These are phyloP conservation scores for Brachystomella parvula DNA, from an alignment of 1,140 invertebrate species.

Conservation along the genomic window DNA sequence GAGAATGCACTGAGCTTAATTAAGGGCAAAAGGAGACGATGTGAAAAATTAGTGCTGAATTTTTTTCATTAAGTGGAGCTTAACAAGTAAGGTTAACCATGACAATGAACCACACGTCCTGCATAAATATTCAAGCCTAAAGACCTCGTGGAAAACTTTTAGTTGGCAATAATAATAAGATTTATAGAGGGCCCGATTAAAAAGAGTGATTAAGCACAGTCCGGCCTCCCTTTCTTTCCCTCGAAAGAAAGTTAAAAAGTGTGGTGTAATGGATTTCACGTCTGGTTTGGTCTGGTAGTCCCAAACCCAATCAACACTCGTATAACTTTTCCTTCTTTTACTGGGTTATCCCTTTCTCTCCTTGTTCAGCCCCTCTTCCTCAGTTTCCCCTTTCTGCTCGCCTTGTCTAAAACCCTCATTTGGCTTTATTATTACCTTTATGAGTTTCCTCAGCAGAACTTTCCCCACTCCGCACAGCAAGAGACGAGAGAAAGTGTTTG, in stretches of 20 bases:
- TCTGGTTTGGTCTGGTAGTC: constrained; percentile 18
- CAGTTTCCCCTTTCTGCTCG: too few relatives aligned
- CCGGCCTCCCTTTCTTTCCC: constrained; percentile 13
- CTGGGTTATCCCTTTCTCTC: constrained; percentile 23
- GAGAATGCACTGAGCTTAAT: background rate
- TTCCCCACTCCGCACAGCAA: too few relatives aligned
- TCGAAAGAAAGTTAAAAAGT: background rate
- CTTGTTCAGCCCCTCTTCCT: background rate
- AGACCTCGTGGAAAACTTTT: background rate
- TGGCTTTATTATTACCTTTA: constrained; percentile 35
- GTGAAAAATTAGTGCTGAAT: too few relatives aligned
- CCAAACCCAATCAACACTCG: constrained; percentile 32
- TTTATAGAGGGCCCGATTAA: constrained; percentile 34
- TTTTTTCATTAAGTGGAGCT: too few relatives aligned
- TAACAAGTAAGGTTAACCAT: constrained; percentile 6
- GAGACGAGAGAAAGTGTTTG: background rate
- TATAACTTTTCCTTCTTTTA: constrained; percentile 15
- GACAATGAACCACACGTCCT: constrained; percentile 1
- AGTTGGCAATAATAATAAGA: constrained; percentile 13
- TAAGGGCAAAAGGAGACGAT: too few relatives aligned
- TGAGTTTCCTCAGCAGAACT: constrained; percentile 22
- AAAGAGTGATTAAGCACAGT: constrained; percentile 31
- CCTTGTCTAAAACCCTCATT: constrained; percentile 22
- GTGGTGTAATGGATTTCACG: constrained; percentile 12
- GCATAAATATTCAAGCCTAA: background rate